phyloP scores from a whole-genome alignment of 92 coral and sea anemone genomes.

The Siderastrea radians region DNA sequence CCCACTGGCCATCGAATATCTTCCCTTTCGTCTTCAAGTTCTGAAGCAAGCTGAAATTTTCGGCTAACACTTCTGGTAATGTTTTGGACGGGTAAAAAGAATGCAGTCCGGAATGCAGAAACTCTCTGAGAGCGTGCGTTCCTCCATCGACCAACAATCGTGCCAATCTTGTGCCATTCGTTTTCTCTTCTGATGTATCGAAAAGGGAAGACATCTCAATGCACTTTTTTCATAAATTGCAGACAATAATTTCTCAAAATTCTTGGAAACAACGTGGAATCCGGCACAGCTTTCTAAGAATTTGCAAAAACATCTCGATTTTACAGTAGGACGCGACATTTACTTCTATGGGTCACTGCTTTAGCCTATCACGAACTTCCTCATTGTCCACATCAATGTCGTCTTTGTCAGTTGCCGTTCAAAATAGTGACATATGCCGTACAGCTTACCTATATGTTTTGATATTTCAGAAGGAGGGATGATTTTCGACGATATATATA shows the following conservation, averaged over 20 bases:
- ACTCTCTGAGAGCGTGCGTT: slow-evolving; percentile 30
- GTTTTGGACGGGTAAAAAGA: not conserved
- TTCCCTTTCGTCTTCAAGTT: slow-evolving; percentile 29
- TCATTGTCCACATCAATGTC: not conserved
- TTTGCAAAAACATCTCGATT: not conserved
- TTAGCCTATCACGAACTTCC: not conserved
- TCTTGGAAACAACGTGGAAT: not conserved
- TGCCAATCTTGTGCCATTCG: slow-evolving; percentile 39
- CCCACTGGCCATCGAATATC: slow-evolving; percentile 61
- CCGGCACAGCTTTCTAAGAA: not conserved
- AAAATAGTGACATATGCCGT: not conserved
- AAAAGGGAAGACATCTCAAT: not conserved
- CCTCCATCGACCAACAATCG: slow-evolving; percentile 52
- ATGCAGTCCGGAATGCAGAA: too few species aligned
- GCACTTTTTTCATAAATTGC: not conserved
- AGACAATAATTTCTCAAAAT: not conserved
- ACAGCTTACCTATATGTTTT: too few species aligned
- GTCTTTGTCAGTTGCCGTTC: not conserved
- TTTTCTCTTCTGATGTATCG: slow-evolving; percentile 35
- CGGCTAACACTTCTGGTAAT: slow-evolving; percentile 31
- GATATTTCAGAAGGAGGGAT: too few species aligned
- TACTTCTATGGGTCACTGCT: not conserved
- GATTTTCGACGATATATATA: too few species aligned
- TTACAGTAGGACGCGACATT: not conserved
- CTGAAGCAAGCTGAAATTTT: not conserved